Conservation (phyloP, 2,113 vertebrate genomes). For the Trinectes maculatus region DNA sequence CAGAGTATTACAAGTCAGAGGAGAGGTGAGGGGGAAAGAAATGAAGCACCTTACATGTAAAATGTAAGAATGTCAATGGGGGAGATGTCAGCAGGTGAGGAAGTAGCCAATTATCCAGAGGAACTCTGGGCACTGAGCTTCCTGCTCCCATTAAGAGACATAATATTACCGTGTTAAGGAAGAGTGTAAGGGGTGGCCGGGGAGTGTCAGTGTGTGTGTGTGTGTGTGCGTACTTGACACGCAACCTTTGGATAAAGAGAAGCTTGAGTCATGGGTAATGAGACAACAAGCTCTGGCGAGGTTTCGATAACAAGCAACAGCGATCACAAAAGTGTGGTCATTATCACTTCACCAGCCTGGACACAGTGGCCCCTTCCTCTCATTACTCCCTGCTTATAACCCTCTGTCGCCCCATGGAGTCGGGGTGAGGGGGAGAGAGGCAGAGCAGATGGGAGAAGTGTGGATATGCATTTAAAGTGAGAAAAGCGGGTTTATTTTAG, state of each 20-base stretch:
- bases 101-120: constrained; percentile 88
- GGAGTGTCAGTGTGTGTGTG: constrained; percentile 1
- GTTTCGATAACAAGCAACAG: constrained; percentile 81
- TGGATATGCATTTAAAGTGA: constrained; percentile 69
- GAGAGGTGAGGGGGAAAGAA: constrained; percentile 21
- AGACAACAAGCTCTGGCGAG: constrained; percentile 80
- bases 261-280: constrained; percentile 84
- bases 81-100: constrained; percentile 85
- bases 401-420: constrained; percentile 46
- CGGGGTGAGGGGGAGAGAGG: constrained; percentile 34
- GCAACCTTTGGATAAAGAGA: constrained; percentile 69
- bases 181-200: constrained; percentile 78
- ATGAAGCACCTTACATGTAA: constrained; percentile 78
- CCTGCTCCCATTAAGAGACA: constrained; percentile 89
- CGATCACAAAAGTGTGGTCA: constrained; percentile 75
- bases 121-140: constrained; percentile 86
- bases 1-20: constrained; percentile 17
- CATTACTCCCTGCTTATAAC: constrained; percentile 68
- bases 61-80: constrained; percentile 79
- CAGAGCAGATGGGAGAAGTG: constrained; percentile 65
- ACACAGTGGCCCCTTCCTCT: constrained; percentile 55
- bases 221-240: constrained; percentile 45
- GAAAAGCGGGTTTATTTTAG: constrained; percentile 58
- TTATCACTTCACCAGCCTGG: constrained; percentile 57
- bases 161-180: constrained; percentile 91